Base-by-base conservation (phyloP, 2,113 vertebrate species). In the Machaerirhynchus nigripectus region DNA sequence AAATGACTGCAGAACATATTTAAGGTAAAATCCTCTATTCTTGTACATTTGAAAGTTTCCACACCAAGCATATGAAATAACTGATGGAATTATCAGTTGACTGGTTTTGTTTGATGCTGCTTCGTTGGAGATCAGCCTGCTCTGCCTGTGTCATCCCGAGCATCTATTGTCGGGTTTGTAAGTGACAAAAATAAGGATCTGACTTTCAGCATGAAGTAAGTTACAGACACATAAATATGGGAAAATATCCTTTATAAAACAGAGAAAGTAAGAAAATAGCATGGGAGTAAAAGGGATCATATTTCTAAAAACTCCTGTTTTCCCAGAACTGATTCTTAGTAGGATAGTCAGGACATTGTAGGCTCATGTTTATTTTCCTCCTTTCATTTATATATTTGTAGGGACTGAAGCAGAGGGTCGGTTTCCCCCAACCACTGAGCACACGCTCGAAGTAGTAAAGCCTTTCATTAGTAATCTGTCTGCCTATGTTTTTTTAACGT, bases 401-500 rank as follows among this genome's bases (percentile, higher is more conserved):
- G 64, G 57, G 31, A 55, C 40, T 47, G 88, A 64, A 96, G 61
- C 50, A 78, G 47, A n/a, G 63, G 53, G 46, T 85, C 46, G 49
- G 46, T 79, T 86, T 93, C 31, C 90, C 52, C 46, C 35, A 71
- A 15, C 57, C 44, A 26, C 49, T 42, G 80, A 39, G 49, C 33
- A 63, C 53, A 50, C 18, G 24, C 49, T 61, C 65, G 30, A 55
- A 87, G 71, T 20, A 81, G 26, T n/a, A 90, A 96, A 95, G 68
- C 90, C 56, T 68, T 87, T 92, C 92, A 55, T 78, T 87, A 84
- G 31, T 88, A 84, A 87, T 94, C 91, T 74, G 52, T 44, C 61
- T 79, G 87, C 64, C 56, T 44, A 20, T 19, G 7, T 74, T 74
- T 95, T 76, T 93, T 81, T 50, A 86, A 75, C n/a, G 21, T 93